Evolutionary conservation across 2,888 invertebrate species (phyloP).

Genomic region (Drosophila emarginata): DNA sequence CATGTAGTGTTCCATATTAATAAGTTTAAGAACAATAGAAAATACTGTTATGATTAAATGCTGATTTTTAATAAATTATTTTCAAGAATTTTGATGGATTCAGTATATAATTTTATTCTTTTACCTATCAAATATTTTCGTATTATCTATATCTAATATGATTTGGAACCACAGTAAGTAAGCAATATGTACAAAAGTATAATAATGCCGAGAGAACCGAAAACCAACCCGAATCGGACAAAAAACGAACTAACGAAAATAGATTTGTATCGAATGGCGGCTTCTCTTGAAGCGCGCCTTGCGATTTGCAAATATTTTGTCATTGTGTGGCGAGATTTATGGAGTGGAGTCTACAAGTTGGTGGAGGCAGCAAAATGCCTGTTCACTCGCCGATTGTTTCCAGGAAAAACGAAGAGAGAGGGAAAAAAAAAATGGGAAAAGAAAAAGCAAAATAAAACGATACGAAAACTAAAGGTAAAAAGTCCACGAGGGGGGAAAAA

Average conservation of each 20-base stretch:
- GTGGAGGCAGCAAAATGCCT: slow-evolving; percentile 53
- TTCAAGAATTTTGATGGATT: too few species aligned
- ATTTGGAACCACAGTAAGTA: slow-evolving; percentile 27
- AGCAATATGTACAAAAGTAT: slow-evolving; percentile 35
- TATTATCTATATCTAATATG: too few species aligned
- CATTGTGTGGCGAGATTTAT: slow-evolving; percentile 81
- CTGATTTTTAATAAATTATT: too few species aligned
- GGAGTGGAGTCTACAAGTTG: slow-evolving; percentile 69
- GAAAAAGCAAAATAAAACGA: slow-evolving; percentile 14
- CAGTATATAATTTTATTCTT: too few species aligned
- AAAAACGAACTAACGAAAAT: slow-evolving; percentile 64
- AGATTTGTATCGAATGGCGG: slow-evolving; percentile 80
- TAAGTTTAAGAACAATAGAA: too few species aligned
- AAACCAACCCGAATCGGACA: slow-evolving; percentile 14
- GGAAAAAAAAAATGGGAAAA: neutral
- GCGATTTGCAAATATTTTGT: slow-evolving; percentile 81
- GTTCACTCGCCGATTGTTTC: slow-evolving; percentile 70
- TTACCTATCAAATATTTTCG: neutral
- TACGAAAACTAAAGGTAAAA: slow-evolving; percentile 25
- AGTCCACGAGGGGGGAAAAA: neutral
- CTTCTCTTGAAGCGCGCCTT: slow-evolving; percentile 78
- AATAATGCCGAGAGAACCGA: slow-evolving; percentile 35
- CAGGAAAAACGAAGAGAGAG: slow-evolving; percentile 53
- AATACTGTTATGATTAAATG: too few species aligned
- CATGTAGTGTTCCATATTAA: too few species aligned